phyloP scores from a whole-genome alignment of 2,888 invertebrate genomes.

The Leptothorax acervorum region DNA sequence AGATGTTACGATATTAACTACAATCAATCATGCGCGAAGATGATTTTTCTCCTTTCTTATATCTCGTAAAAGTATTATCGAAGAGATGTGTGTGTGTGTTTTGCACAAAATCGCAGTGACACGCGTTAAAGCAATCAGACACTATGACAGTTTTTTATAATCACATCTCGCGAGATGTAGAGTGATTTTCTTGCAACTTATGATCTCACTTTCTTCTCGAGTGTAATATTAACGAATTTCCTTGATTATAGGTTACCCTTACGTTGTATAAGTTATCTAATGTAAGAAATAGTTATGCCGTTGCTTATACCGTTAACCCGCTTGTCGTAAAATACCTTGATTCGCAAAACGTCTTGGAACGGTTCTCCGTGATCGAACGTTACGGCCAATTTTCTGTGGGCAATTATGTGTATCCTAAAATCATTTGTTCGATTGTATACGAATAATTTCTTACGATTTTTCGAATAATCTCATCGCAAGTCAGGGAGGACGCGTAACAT shows the following conservation, averaged over 20 bases:
- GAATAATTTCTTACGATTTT: background rate
- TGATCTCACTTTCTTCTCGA: conserved; percentile 24
- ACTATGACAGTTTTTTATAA: conserved; percentile 11
- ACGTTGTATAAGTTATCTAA: conserved; percentile 27
- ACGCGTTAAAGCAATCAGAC: background rate
- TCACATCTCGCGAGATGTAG: background rate
- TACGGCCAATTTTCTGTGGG: background rate
- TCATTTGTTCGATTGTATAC: background rate
- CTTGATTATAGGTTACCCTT: conserved; percentile 31
- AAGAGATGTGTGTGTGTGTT: background rate
- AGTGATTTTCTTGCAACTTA: background rate
- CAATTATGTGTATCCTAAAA: conserved; percentile 4
- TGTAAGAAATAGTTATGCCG: background rate
- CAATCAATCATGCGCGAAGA: background rate
- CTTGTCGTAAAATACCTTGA: conserved; percentile 13
- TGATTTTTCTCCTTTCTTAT: background rate
- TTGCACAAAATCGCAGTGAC: background rate
- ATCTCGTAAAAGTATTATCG: background rate
- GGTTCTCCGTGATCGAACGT: background rate
- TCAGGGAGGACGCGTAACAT: background rate
- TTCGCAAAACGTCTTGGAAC: conserved; percentile 1
- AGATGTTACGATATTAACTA: background rate
- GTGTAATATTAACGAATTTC: conserved; percentile 30
- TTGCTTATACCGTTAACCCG: conserved; percentile 8
- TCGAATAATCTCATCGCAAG: background rate